Evolutionary conservation across 2,888 invertebrate genomes (phyloP).

Genomic region (Stegana nigrithorax): DNA sequence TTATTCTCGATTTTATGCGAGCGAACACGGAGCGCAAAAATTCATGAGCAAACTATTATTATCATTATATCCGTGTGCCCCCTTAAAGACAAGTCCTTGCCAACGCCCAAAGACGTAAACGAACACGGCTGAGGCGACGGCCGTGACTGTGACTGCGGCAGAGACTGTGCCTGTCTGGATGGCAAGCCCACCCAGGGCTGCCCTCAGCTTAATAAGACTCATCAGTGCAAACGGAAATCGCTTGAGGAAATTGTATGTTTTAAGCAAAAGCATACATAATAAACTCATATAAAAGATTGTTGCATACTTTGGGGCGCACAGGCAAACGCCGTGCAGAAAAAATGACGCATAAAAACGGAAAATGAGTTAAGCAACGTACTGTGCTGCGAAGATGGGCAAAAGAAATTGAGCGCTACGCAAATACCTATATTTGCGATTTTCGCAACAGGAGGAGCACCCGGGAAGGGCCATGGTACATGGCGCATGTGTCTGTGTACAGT

Average conservation of each 20-base stretch:
- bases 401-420: constrained; percentile 20
- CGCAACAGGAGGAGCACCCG: not conserved
- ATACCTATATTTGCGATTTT: constrained; percentile 24
- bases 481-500: constrained; percentile 6
- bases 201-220: constrained; percentile 54
- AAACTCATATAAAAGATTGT: constrained; percentile 62
- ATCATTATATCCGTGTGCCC: not conserved
- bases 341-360: not conserved
- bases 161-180: too few relatives aligned
- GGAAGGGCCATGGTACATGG: not conserved
- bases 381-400: not conserved
- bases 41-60: constrained; percentile 14
- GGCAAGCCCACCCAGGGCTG: not conserved
- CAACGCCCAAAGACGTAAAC: not conserved
- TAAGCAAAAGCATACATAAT: constrained; percentile 56
- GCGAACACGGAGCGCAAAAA: not conserved
- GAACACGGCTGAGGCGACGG: too few relatives aligned
- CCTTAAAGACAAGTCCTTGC: not conserved
- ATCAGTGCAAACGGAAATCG: constrained; percentile 60
- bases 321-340: constrained; percentile 8
- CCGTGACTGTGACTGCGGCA: too few relatives aligned
- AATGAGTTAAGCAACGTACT: not conserved
- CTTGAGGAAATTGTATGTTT: constrained; percentile 62
- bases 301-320: constrained; percentile 39
- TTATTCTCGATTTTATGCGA: constrained; percentile 1